A percentile compares a stretch with the other conserved stretches of the same genome.
These are phyloP conservation scores for Protophormia terraenovae DNA, from an alignment of 2,888 invertebrate genomes.

Conservation along the genomic window DNA sequence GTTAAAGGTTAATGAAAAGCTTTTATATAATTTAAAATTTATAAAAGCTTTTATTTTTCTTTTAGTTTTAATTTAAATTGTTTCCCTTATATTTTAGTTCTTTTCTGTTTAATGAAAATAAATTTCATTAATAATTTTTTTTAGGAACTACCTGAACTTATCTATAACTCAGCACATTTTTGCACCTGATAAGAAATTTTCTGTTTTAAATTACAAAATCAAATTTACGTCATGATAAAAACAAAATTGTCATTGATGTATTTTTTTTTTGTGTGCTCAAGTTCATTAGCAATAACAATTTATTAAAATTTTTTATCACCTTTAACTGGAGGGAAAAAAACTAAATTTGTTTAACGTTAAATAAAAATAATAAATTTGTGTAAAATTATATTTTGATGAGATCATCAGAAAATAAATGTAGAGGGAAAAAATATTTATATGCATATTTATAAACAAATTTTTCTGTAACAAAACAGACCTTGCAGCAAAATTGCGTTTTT, in stretches of 20 bases:
- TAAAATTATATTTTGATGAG: constrained; percentile 60
- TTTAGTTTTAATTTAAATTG: no score
- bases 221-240: not conserved
- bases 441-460: constrained; percentile 39
- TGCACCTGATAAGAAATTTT: not conserved
- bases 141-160: not conserved
- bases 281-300: constrained; percentile 34
- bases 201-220: not conserved
- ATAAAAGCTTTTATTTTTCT: not conserved
- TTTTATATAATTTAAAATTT: not conserved
- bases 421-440: not conserved
- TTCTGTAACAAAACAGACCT: constrained; percentile 34
- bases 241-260: no score
- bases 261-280: not conserved
- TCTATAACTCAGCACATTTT: not conserved
- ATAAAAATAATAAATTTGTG: constrained; percentile 17
- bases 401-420: constrained; percentile 54
- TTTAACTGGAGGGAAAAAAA: constrained; percentile 10
- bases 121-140: not conserved
- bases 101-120: not conserved
- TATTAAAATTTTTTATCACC: constrained; percentile 46
- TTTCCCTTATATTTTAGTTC: constrained; percentile 4
- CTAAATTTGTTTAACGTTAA: not conserved
- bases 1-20: no score
- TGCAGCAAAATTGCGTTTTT: constrained; percentile 54